A percentile compares a stretch with the other conserved stretches of the same genome.
Evolutionary conservation across 1,140 invertebrate species (phyloP).

Genomic region (Antheraea mylitta): DNA sequence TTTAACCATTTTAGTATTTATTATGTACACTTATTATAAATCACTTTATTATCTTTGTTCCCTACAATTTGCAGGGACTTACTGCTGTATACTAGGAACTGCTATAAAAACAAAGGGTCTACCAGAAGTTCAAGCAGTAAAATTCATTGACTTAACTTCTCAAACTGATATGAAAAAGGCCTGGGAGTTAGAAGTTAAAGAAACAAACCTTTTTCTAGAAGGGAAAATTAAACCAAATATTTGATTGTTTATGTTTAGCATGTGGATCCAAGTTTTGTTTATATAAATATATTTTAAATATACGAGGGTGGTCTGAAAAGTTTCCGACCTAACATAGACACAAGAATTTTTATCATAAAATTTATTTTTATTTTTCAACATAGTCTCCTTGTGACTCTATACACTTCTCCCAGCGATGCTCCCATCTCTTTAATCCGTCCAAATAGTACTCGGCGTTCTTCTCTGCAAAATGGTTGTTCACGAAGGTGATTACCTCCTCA

Average conservation of each 20-base stretch:
- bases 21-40: neutral
- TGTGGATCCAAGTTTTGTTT: no score
- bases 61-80: slow-evolving; percentile 39
- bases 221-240: slow-evolving; percentile 37
- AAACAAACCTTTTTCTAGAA: slow-evolving; percentile 47
- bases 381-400: no score
- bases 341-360: no score
- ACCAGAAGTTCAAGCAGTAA: slow-evolving; percentile 52
- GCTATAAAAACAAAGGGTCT: slow-evolving; percentile 52
- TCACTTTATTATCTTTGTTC: neutral
- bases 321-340: no score
- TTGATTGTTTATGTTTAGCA: neutral
- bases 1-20: neutral
- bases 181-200: slow-evolving; percentile 59
- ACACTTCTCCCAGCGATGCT: no score
- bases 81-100: slow-evolving; percentile 61
- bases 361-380: no score
- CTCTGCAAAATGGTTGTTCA: no score
- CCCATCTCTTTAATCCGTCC: no score
- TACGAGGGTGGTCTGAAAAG: no score
- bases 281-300: no score
- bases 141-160: slow-evolving; percentile 49
- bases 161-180: slow-evolving; percentile 50
- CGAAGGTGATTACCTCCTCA: no score
- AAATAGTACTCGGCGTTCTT: no score